Evolutionary conservation across 2,888 invertebrate genomes (phyloP).

Genomic region (Cephus spinipes): DNA sequence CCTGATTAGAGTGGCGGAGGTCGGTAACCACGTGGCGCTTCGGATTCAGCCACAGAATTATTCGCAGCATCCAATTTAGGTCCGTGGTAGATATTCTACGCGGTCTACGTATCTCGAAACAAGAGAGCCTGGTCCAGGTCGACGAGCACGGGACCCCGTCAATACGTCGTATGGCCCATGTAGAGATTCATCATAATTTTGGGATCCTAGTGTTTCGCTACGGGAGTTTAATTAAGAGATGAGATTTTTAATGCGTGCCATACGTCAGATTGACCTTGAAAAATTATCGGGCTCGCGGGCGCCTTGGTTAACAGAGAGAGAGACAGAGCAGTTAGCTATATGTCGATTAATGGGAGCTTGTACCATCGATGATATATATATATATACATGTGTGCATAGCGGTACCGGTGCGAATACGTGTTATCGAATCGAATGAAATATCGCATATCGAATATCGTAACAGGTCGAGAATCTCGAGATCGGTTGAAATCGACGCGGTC

Average conservation of each 20-base stretch:
- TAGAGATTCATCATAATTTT: not conserved
- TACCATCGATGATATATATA: not conserved
- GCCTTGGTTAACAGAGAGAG: not conserved
- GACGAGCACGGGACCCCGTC: not conserved
- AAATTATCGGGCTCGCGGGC: not conserved
- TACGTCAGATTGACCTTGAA: not conserved
- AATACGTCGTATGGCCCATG: not conserved
- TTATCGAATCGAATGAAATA: not conserved
- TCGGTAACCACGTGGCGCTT: not conserved
- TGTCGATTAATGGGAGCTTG: not conserved
- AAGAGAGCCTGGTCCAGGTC: not conserved
- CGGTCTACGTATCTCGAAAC: not conserved
- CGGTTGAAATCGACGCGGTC: constrained; percentile 37
- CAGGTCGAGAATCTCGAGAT: not conserved
- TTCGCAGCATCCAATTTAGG: not conserved
- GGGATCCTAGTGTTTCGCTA: not conserved
- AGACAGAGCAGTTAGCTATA: not conserved
- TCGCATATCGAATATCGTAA: not conserved
- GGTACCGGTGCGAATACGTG: not conserved
- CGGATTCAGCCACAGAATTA: not conserved
- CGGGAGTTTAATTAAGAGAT: not conserved
- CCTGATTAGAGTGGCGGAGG: not conserved
- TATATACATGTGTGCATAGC: not conserved
- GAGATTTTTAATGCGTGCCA: not conserved
- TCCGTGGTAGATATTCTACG: not conserved